phyloP scores from a whole-genome alignment of 2,888 invertebrate species.

The Melikaiella ostensackeni region DNA sequence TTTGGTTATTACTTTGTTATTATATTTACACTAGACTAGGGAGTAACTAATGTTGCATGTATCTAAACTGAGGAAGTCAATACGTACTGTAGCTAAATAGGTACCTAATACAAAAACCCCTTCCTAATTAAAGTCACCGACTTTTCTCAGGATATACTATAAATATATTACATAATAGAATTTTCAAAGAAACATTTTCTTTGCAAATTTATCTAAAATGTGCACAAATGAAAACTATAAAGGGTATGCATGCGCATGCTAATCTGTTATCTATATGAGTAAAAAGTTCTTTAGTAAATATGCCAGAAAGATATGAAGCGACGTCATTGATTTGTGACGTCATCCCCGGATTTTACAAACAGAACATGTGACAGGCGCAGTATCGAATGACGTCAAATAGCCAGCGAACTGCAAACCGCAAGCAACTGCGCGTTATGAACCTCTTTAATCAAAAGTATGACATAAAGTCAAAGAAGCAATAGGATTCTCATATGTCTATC shows the following conservation, averaged over 20 bases:
- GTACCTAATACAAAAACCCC: background rate
- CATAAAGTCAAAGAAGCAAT: background rate
- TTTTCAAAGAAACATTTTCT: background rate
- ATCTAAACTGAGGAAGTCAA: too few relatives aligned
- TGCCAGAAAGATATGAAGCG: background rate
- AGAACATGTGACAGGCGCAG: conserved; percentile 27
- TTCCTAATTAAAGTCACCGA: background rate
- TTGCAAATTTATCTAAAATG: background rate
- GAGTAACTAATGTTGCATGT: too few relatives aligned
- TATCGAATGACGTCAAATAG: conserved; percentile 23
- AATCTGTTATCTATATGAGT: background rate
- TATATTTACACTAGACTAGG: too few relatives aligned
- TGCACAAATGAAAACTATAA: background rate
- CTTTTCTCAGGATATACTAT: background rate
- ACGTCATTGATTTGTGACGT: conserved; percentile 33
- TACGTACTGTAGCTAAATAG: too few relatives aligned
- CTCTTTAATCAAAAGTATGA: background rate
- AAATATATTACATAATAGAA: background rate
- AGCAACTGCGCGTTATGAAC: background rate
- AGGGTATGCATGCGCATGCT: conserved; percentile 6
- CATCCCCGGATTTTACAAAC: conserved; percentile 6
- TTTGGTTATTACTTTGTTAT: background rate
- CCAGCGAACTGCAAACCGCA: background rate
- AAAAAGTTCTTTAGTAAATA: background rate
- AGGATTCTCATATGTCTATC: background rate